Conservation (phyloP, 2,888 invertebrate genomes). For the Nephrocerus scutellatus region DNA sequence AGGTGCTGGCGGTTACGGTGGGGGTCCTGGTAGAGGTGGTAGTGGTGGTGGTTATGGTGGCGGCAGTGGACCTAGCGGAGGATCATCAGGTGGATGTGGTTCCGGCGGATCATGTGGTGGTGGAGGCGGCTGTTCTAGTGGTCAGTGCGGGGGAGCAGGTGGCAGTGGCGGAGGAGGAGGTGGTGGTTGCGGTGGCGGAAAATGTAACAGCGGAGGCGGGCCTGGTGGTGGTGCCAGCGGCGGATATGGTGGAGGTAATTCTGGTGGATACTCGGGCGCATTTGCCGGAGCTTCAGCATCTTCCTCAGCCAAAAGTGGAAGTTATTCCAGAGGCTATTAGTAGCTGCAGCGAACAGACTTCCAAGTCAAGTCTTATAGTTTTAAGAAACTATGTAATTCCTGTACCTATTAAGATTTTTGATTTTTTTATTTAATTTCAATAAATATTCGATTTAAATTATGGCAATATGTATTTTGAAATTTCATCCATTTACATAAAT, state of each 20-base stretch:
- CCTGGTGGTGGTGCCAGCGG: neutral
- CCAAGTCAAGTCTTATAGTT: conserved; percentile 2
- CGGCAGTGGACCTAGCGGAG: neutral
- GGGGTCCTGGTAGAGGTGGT: too few relatives aligned
- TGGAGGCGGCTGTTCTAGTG: conserved; percentile 2
- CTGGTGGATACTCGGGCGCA: conserved; percentile 15
- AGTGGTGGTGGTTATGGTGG: neutral
- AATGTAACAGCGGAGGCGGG: conserved; percentile 4
- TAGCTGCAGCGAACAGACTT: conserved; percentile 1
- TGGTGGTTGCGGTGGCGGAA: conserved; percentile 7
- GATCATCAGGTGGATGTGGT: conserved; percentile 2
- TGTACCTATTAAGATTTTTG: conserved; percentile 1
- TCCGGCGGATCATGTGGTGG: conserved; percentile 1
- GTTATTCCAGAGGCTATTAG: too few relatives aligned
- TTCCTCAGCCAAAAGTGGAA: conserved; percentile 21
- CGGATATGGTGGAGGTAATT: conserved; percentile 1
- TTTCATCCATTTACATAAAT: too few relatives aligned
- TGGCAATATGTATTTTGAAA: too few relatives aligned
- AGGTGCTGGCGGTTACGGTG: neutral
- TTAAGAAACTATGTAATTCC: conserved; percentile 6
- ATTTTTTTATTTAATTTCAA: conserved; percentile 8
- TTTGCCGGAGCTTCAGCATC: conserved; percentile 26
- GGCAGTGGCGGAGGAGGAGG: neutral
- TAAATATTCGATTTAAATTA: too few relatives aligned
- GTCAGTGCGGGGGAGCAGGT: neutral